Percentiles rank a stretch among this genome's conserved stretches.
These are phyloP conservation scores for Geopemphigus sp. DNA, from an alignment of 1,140 invertebrate species.

Conservation along the genomic window DNA sequence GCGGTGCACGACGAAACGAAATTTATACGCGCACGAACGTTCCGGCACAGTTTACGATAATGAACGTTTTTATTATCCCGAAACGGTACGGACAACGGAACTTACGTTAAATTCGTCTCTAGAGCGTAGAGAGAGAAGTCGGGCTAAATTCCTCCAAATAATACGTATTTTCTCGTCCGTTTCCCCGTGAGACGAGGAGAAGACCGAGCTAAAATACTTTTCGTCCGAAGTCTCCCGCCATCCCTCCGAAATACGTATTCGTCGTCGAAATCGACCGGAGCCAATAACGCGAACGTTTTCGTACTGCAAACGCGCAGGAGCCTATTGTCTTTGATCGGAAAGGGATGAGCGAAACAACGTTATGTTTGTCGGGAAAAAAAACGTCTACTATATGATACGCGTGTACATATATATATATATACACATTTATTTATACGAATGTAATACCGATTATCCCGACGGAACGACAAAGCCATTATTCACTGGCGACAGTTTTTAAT, in stretches of 20 bases:
- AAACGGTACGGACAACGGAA: background rate
- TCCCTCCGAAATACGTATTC: too few relatives aligned
- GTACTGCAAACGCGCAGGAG: background rate
- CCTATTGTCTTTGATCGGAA: background rate
- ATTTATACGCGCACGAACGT: too few relatives aligned
- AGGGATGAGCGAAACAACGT: background rate
- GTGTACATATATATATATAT: background rate
- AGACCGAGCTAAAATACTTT: background rate
- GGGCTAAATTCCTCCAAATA: background rate
- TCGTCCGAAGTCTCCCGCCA: background rate
- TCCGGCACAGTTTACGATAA: too few relatives aligned
- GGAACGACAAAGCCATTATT: background rate
- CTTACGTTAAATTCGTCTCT: background rate
- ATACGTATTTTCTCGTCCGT: background rate
- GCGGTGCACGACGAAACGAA: too few relatives aligned
- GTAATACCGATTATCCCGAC: background rate
- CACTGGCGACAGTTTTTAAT: slow-evolving; percentile 4
- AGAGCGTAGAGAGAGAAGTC: background rate
- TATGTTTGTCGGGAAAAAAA: background rate
- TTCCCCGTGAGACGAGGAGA: background rate
- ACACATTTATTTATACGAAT: background rate
- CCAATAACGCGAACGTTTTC: background rate
- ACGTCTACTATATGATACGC: too few relatives aligned
- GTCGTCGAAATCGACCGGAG: background rate
- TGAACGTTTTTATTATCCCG: slow-evolving; percentile 3